A percentile compares a stretch with the other conserved stretches of the same genome.
These are phyloP conservation scores for Seira ritae DNA, from an alignment of 2,888 invertebrate genomes.

Conservation along the genomic window DNA sequence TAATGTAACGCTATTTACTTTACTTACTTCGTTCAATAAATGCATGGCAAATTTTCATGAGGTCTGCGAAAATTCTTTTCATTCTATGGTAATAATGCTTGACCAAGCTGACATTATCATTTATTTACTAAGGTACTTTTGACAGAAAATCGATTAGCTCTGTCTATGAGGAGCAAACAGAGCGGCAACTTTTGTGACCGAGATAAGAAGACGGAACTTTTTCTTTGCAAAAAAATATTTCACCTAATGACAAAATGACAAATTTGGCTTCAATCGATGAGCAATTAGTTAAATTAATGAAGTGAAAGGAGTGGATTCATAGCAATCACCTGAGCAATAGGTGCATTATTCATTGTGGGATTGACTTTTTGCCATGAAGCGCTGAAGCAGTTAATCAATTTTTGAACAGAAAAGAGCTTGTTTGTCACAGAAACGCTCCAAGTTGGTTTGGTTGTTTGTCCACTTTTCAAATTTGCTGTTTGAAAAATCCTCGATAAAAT, in stretches of 20 bases:
- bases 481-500: neutral
- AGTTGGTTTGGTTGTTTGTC: neutral
- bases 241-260: conserved; percentile 43
- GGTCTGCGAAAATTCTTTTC: neutral
- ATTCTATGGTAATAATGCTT: neutral
- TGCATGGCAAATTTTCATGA: no score
- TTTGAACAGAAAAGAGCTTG: neutral
- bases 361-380: neutral
- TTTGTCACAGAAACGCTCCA: no score
- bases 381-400: neutral
- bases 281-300: conserved; percentile 61
- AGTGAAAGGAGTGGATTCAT: conserved; percentile 21
- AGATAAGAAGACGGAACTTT: neutral
- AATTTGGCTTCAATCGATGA: conserved; percentile 41
- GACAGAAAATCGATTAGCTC: neutral
- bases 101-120: neutral
- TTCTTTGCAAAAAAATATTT: neutral
- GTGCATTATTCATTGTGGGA: neutral
- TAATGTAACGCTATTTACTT: no score
- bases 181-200: no score
- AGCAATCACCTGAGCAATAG: neutral
- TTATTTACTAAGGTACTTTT: neutral
- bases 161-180: no score
- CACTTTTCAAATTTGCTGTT: neutral
- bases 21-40: no score